Evolutionary conservation across 2,113 vertebrate genomes (phyloP).

Genomic region (Hiodon tergisus): DNA sequence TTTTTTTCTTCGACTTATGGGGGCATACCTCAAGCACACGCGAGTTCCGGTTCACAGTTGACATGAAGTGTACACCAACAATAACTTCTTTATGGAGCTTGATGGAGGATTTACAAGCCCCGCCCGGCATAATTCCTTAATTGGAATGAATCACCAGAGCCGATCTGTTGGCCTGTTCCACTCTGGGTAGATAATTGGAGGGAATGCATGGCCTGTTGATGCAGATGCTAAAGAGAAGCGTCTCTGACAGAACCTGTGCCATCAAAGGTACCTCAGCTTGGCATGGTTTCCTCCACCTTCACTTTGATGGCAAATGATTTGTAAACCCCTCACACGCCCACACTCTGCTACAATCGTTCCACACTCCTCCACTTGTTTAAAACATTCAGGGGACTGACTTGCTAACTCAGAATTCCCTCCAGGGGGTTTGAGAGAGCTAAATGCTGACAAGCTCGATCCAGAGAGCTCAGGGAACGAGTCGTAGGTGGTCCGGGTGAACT

Average conservation of each 20-base stretch:
- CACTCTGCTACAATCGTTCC: conserved; percentile 1
- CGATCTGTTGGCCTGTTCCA: conserved; percentile 58
- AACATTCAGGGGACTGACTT: conserved; percentile 33
- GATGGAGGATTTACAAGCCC: conserved; percentile 27
- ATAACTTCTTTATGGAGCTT: conserved; percentile 11
- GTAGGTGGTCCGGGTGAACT: conserved; percentile 17
- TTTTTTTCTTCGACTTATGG: conserved; percentile 2
- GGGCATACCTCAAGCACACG: neutral
- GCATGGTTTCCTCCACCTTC: conserved; percentile 30
- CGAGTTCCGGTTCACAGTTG: conserved; percentile 8
- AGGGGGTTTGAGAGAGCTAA: conserved; percentile 12
- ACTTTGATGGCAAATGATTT: conserved; percentile 40
- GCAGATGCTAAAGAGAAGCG: conserved; percentile 46
- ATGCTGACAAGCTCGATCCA: conserved; percentile 10
- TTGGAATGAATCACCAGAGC: conserved; percentile 55
- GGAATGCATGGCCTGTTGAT: conserved; percentile 55
- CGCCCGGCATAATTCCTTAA: conserved; percentile 41
- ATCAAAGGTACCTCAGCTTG: conserved; percentile 44
- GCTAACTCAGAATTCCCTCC: conserved; percentile 27
- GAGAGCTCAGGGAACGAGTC: conserved; percentile 2
- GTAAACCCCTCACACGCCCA: conserved; percentile 19
- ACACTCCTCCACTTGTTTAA: conserved; percentile 22
- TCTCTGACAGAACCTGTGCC: conserved; percentile 38
- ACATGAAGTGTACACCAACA: conserved; percentile 12
- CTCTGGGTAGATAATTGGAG: conserved; percentile 52